phyloP scores from a whole-genome alignment of 2,113 vertebrate species.

The Phodopus roborovskii region DNA sequence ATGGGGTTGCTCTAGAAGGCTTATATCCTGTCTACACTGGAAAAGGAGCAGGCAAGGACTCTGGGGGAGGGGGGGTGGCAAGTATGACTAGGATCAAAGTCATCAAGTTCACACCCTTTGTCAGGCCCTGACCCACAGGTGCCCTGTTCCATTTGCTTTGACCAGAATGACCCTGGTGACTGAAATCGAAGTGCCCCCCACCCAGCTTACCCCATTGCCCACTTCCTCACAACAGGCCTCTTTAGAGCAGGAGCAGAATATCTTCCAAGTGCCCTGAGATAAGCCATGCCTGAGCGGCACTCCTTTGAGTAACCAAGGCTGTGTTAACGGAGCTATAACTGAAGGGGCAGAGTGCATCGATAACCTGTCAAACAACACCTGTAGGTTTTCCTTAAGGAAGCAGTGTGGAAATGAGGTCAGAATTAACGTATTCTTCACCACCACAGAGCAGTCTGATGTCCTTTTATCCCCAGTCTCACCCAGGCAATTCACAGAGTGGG shows the following conservation, averaged over 20 bases:
- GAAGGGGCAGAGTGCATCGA: background rate
- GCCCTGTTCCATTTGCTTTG: background rate
- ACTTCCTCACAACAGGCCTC: background rate
- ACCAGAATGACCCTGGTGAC: conserved; percentile 52
- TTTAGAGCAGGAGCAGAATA: background rate
- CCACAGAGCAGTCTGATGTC: conserved; percentile 67
- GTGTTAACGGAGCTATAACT: conserved; percentile 41
- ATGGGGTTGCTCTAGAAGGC: conserved; percentile 7
- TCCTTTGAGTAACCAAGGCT: conserved; percentile 29
- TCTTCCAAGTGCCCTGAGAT: conserved; percentile 34
- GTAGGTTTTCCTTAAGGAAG: conserved; percentile 22
- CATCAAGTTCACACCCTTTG: background rate
- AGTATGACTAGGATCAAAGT: background rate
- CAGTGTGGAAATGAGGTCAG: conserved; percentile 69
- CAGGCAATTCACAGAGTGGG: conserved; percentile 61
- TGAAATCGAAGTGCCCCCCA: background rate
- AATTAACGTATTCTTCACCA: conserved; percentile 71
- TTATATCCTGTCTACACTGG: conserved; percentile 60
- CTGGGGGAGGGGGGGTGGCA: too few species aligned
- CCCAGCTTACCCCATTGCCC: background rate
- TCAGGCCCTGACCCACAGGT: background rate
- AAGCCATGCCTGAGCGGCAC: background rate
- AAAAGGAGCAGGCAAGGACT: background rate
- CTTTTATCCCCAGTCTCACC: conserved; percentile 69
- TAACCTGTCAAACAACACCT: conserved; percentile 44